Evolutionary conservation across 30 jellyfish, hydroid and myxozoan genomes (phyloP), one percentile per base, ranked within the genome.

Genomic region (Pelagia noctiluca): DNA sequence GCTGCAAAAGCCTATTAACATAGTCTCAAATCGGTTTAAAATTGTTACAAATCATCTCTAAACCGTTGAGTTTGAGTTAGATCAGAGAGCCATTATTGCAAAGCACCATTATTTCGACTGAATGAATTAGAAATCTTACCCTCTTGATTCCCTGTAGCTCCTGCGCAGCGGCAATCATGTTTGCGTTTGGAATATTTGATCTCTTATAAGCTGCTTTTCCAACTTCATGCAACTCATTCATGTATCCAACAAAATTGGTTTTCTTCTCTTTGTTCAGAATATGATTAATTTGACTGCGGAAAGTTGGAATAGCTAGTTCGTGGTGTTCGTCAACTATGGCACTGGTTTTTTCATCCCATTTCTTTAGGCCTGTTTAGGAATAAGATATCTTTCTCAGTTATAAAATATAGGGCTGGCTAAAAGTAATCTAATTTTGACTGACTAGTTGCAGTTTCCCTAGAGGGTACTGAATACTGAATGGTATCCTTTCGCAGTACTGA

Each of bases 161-260:
- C 16, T 80, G 50, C 37, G 82, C 79, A 18, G 90, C 90, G 0
- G 54, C 90, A 21, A 30, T 13, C 50, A 66, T 24, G 0, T 49
- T 37, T 23, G 22, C 84, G 12, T 67, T 80, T 1, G 90, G 90
- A 21, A 80, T 80, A 50, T 29, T 48, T 18, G 90, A 80, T 66
- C 90, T 72, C 64, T 80, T 80, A 77, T 68, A 80, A 5, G 90
- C 90, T 2, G 76, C 77, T 49, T 80, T 65, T 22, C 90, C 90
- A 35, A 80, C 50, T 28, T 57, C 38, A 50, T 80, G 90, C n/a
- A 80, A 77, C 77, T 80, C 90, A 34, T 80, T 38, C 84, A 80
- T 69, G 67, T 80, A 80, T 11, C 90, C 90, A 46, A 12, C 34
- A 32, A 80, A 64, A 50, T 65, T 77, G 21, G 90, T 80, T 25